These are phyloP conservation scores for Chaetorhynchus papuensis DNA, from an alignment of 2,113 vertebrate genomes.

Conservation along the genomic window DNA sequence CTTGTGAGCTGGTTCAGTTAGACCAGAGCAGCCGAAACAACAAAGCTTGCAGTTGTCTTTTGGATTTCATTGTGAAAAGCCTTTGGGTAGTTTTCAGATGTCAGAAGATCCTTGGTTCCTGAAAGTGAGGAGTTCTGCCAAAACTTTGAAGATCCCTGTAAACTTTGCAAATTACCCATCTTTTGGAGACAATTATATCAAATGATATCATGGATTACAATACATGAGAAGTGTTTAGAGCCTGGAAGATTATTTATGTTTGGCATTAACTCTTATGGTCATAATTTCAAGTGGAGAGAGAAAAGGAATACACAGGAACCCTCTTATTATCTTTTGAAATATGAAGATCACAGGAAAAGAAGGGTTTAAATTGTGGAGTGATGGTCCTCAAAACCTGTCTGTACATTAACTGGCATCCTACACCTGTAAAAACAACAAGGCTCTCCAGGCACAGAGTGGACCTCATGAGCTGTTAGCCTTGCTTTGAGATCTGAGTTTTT, in stretches of 20 bases:
- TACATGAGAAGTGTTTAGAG: slow-evolving; percentile 56
- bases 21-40: slow-evolving; percentile 63
- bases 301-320: slow-evolving; percentile 47
- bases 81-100: slow-evolving; percentile 55
- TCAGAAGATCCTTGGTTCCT: slow-evolving; percentile 57
- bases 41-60: slow-evolving; percentile 57
- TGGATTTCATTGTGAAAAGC: slow-evolving; percentile 66
- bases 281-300: slow-evolving; percentile 51
- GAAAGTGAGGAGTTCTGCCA: slow-evolving; percentile 60
- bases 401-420: slow-evolving; percentile 25
- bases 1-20: slow-evolving; percentile 58
- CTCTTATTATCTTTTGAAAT: slow-evolving; percentile 70
- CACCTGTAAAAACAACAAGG: slow-evolving; percentile 28
- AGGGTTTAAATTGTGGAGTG: slow-evolving; percentile 46
- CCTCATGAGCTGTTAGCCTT: background rate
- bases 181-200: slow-evolving; percentile 67
- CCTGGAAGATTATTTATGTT: slow-evolving; percentile 64
- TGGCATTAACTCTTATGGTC: slow-evolving; percentile 55
- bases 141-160: slow-evolving; percentile 47
- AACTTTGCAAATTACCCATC: slow-evolving; percentile 61
- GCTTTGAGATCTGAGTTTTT: background rate
- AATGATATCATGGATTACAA: slow-evolving; percentile 61
- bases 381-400: slow-evolving; percentile 23
- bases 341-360: slow-evolving; percentile 69
- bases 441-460: background rate